A percentile compares a stretch with the other conserved stretches of the same genome.
These are phyloP conservation scores for Tamias sibiricus DNA, from an alignment of 2,113 vertebrate genomes.

Conservation along the genomic window DNA sequence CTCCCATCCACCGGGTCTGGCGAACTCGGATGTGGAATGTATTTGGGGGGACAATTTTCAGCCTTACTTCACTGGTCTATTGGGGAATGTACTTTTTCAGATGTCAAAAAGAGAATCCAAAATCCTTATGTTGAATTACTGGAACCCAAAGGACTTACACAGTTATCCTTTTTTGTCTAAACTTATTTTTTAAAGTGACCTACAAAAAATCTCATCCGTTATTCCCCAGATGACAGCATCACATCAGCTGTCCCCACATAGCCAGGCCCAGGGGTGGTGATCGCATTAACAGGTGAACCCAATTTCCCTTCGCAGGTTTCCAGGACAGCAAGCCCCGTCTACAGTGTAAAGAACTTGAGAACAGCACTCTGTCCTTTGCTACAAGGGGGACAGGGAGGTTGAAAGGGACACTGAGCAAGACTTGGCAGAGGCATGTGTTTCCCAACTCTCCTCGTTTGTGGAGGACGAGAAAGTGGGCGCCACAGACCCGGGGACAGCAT, in stretches of 20 bases:
- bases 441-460: not conserved
- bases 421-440: not conserved
- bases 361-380: not conserved
- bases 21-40: not conserved
- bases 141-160: not conserved
- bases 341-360: not conserved
- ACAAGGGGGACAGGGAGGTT: not conserved
- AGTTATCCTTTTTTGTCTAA: not conserved
- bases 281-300: conserved; percentile 56
- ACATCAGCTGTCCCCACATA: conserved; percentile 53
- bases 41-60: not conserved
- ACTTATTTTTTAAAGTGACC: conserved; percentile 61
- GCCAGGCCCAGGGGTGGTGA: conserved; percentile 46
- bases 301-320: conserved; percentile 59
- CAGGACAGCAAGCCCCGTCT: conserved; percentile 57
- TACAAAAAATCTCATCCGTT: conserved; percentile 35
- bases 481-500: not conserved
- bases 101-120: not conserved
- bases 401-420: not conserved
- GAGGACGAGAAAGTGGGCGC: not conserved
- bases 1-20: not conserved
- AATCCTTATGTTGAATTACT: not conserved
- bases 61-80: not conserved
- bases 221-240: not conserved
- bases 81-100: not conserved